Evolutionary conservation across 2,113 vertebrate species (phyloP).

Genomic region (Salvator merianae): DNA sequence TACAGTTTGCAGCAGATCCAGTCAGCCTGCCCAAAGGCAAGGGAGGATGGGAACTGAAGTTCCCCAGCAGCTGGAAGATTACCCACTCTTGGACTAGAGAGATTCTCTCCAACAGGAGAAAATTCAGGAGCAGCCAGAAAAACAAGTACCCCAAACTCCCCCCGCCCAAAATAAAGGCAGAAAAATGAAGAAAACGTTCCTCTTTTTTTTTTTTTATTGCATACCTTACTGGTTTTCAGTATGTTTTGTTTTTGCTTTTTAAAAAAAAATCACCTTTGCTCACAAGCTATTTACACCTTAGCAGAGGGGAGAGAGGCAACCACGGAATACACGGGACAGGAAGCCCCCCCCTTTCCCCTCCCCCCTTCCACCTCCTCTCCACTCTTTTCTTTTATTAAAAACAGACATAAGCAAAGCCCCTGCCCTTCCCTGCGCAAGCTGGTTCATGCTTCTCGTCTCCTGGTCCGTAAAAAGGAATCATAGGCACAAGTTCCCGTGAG

Average conservation of each 20-base stretch:
- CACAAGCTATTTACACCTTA: neutral
- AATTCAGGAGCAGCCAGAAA: neutral
- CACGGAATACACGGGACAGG: neutral
- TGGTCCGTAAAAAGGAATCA: neutral
- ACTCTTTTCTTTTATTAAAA: neutral
- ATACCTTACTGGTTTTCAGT: neutral
- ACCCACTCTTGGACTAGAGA: no score
- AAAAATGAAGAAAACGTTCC: neutral
- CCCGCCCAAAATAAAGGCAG: neutral
- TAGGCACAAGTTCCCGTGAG: conserved; percentile 23
- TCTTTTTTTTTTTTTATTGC: conserved; percentile 29
- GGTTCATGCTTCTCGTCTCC: neutral
- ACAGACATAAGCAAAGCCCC: neutral
- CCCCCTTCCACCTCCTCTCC: no score
- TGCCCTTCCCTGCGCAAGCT: neutral
- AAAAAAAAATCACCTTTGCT: neutral
- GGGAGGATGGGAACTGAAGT: neutral
- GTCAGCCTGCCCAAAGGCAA: neutral
- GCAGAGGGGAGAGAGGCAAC: neutral
- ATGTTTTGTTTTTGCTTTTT: neutral
- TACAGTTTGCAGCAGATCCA: no score
- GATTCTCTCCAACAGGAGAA: no score
- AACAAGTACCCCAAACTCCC: rapidly evolving
- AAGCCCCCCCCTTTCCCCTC: no score
- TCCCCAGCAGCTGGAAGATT: no score